Evolutionary conservation across 2,888 invertebrate species (phyloP).

Genomic region (Poecilus cupreus): DNA sequence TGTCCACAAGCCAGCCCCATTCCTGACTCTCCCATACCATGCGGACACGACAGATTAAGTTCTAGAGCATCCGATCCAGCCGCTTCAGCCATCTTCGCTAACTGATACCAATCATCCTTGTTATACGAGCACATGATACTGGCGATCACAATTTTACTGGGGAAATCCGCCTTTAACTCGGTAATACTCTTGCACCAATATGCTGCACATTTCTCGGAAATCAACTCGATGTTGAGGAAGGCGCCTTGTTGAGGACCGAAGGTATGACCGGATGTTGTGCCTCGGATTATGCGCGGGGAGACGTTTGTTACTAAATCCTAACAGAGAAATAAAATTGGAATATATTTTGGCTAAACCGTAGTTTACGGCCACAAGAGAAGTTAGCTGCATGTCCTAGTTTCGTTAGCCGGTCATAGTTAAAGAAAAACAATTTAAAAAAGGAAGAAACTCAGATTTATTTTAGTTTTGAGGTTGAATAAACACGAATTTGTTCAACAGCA

Average conservation of each 20-base stretch:
- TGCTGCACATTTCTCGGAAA: constrained; percentile 95
- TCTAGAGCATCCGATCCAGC: constrained; percentile 97
- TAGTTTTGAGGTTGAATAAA: too few relatives aligned
- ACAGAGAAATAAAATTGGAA: constrained; percentile 58
- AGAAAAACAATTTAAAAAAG: too few relatives aligned
- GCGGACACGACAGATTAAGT: constrained; percentile 97
- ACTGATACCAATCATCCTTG: constrained; percentile 90
- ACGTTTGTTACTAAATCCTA: constrained; percentile 97
- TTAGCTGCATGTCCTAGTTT: too few relatives aligned
- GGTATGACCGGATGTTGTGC: constrained; percentile 91
- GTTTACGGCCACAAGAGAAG: too few relatives aligned
- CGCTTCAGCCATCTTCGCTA: constrained; percentile 85
- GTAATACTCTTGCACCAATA: constrained; percentile 94
- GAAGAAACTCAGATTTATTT: too few relatives aligned
- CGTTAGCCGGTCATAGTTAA: too few relatives aligned
- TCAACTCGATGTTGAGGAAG: constrained; percentile 97
- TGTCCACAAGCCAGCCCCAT: constrained; percentile 99
- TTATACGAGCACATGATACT: constrained; percentile 96
- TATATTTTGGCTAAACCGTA: too few relatives aligned
- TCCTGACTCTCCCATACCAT: constrained; percentile 98
- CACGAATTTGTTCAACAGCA: too few relatives aligned
- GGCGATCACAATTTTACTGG: constrained; percentile 92
- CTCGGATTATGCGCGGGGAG: constrained; percentile 96
- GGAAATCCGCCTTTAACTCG: constrained; percentile 95
- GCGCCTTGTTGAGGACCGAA: constrained; percentile 98